Conservation (phyloP, 2,888 invertebrate species). For the Biston betularia region DNA sequence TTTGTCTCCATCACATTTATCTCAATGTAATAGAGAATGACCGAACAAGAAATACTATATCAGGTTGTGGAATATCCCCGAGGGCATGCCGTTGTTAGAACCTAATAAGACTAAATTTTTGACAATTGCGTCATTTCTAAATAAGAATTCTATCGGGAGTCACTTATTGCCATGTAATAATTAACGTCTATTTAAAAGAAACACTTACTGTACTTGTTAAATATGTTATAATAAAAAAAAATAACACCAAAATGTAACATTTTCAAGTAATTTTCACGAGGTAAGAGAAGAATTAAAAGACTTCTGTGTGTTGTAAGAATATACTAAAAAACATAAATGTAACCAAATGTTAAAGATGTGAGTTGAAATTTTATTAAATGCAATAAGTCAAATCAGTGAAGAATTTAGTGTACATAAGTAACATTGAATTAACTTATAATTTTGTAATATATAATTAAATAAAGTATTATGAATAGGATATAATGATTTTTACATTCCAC, state of each 20-base stretch:
- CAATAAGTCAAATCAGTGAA: slow-evolving; percentile 27
- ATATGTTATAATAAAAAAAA: not conserved
- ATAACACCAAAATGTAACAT: slow-evolving; percentile 4
- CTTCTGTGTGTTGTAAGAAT: slow-evolving; percentile 27
- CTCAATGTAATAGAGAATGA: too few relatives aligned
- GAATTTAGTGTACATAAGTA: slow-evolving; percentile 39
- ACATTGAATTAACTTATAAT: slow-evolving; percentile 32
- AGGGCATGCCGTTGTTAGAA: not conserved
- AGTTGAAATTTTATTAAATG: slow-evolving; percentile 32
- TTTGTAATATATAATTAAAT: slow-evolving; percentile 28
- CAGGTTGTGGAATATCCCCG: too few relatives aligned
- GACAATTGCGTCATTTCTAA: not conserved
- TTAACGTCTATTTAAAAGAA: not conserved
- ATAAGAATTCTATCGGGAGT: not conserved
- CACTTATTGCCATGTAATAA: slow-evolving; percentile 5
- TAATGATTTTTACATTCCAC: slow-evolving; percentile 38
- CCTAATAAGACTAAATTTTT: too few relatives aligned
- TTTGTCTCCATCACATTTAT: too few relatives aligned
- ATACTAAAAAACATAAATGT: slow-evolving; percentile 10
- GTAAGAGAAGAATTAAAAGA: slow-evolving; percentile 10
- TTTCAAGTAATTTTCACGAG: slow-evolving; percentile 23
- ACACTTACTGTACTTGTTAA: not conserved
- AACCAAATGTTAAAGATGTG: slow-evolving; percentile 26
- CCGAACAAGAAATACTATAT: too few relatives aligned
- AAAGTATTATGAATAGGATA: slow-evolving; percentile 43